These are phyloP conservation scores for Sebastes iracundus DNA, from an alignment of 2,797 vertebrate genomes.

Conservation along the genomic window DNA sequence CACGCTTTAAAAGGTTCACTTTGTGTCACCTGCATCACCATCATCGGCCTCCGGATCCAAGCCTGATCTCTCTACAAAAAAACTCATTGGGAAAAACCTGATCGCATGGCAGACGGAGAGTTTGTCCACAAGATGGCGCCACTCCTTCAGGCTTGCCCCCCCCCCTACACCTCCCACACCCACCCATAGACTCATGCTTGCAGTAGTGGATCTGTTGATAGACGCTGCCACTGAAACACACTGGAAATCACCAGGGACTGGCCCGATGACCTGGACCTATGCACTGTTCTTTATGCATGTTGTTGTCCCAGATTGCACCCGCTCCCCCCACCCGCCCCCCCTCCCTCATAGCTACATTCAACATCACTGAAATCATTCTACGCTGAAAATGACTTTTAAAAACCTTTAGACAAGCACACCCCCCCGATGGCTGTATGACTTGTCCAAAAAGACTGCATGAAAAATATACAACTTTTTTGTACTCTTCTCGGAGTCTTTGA, in stretches of 20 bases:
- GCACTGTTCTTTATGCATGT: conserved; percentile 84
- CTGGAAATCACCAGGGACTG: conserved; percentile 72
- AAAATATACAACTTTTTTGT: conserved; percentile 70
- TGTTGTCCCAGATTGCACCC: conserved; percentile 63
- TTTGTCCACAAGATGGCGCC: conserved; percentile 69
- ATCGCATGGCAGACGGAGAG: conserved; percentile 39
- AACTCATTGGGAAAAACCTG: conserved; percentile 30
- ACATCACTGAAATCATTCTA: conserved; percentile 73
- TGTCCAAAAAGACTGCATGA: conserved; percentile 80
- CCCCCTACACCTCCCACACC: neutral
- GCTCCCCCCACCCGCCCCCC: neutral
- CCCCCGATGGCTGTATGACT: conserved; percentile 57
- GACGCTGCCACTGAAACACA: conserved; percentile 75
- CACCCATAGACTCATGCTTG: conserved; percentile 52
- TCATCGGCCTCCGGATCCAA: conserved; percentile 43
- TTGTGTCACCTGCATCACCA: conserved; percentile 57
- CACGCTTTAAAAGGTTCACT: conserved; percentile 57
- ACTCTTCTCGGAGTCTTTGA: conserved; percentile 62
- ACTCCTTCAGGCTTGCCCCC: conserved; percentile 47
- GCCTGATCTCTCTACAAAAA: conserved; percentile 25
- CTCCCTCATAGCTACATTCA: conserved; percentile 57
- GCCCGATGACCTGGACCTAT: conserved; percentile 76
- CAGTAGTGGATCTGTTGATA: conserved; percentile 64
- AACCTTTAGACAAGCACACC: conserved; percentile 61
- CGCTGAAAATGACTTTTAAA: conserved; percentile 54